Conservation (phyloP, 1,140 invertebrate species). For the Pseudobourletiella spinata region DNA sequence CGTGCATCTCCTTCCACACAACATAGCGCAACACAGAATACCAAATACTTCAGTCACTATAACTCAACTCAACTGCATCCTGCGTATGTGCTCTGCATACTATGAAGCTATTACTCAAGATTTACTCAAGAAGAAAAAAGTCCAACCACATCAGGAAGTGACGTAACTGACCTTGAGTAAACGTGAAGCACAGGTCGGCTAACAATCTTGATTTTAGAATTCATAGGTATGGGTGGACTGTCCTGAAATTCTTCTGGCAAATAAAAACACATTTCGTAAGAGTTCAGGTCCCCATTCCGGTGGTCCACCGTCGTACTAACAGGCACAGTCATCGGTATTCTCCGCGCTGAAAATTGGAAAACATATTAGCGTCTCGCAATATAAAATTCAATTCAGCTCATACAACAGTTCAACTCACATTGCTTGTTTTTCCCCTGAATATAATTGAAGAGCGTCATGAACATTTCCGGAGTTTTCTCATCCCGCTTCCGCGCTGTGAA, state of each 20-base stretch:
- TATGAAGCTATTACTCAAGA: no score
- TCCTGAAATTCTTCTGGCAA: constrained; percentile 37
- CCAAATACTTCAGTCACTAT: no score
- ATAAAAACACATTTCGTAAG: constrained; percentile 42
- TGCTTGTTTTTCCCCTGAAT: constrained; percentile 33
- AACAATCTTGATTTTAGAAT: constrained; percentile 39
- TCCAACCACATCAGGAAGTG: no score
- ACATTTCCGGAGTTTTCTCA: constrained; percentile 30
- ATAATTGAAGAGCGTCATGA: constrained; percentile 33
- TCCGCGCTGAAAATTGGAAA: constrained; percentile 14
- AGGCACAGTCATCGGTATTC: constrained; percentile 35
- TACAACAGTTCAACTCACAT: constrained; percentile 12
- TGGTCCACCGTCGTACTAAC: constrained; percentile 32
- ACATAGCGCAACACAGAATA: no score
- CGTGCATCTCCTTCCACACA: no score
- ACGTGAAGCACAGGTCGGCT: constrained; percentile 37
- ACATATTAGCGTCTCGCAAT: no score
- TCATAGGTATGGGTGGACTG: constrained; percentile 39
- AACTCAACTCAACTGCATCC: no score
- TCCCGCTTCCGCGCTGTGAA: constrained; percentile 14
- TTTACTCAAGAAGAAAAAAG: no score
- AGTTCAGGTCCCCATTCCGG: constrained; percentile 34
- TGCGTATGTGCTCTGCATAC: no score
- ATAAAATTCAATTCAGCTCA: no score
- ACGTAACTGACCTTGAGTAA: constrained; percentile 37